Evolutionary conservation across 1,140 invertebrate genomes (phyloP), one percentile per base, ranked within the genome.

Genomic region (Atta texana): DNA sequence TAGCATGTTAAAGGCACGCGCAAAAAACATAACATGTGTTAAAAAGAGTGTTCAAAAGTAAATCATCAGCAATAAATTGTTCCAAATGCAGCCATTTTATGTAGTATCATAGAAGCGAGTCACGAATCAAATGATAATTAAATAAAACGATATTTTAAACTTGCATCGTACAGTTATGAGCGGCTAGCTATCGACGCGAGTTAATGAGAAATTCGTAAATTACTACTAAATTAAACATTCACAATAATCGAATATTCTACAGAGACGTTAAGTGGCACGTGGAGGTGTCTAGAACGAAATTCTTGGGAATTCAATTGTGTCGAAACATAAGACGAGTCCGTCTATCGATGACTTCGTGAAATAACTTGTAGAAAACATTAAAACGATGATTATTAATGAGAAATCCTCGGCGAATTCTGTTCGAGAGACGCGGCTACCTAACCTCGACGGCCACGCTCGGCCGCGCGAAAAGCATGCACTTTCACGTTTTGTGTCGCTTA

Each of bases 341-440:
- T 0, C 4, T 28, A 24, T 63, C 21, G 34, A 77, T 34, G 8
- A 18, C 0, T 0, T 63, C 16, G 21, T 10, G 14, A 61, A 10
- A 61, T 21, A 14, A 39, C 7, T 16, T 14, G 31, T 34, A 10
- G 3, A 16, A 39, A 12, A 6, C 4, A 28, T 14, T 1, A 55
- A 16, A 34, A 53, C 14, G 49, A 6, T 1, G 28, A 34, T n/a
- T 24, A 34, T 55, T 55, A 16, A 21, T 12, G 4, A 3, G 44
- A 69, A 68, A 68, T 5, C 4, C 6, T 21, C 55, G 63, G 24
- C 31, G 49, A 39, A 34, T 34, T 53, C 10, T 14, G 8, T 10
- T 44, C 61, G 77, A 63, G 31, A 31, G 28, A 68, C 24, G 53
- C 49, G 31, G n/a, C 8, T 4, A 80, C 77, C 31, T 80, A 80